Conservation (phyloP, 2,888 invertebrate species). For the Choristoneura rosaceana region DNA sequence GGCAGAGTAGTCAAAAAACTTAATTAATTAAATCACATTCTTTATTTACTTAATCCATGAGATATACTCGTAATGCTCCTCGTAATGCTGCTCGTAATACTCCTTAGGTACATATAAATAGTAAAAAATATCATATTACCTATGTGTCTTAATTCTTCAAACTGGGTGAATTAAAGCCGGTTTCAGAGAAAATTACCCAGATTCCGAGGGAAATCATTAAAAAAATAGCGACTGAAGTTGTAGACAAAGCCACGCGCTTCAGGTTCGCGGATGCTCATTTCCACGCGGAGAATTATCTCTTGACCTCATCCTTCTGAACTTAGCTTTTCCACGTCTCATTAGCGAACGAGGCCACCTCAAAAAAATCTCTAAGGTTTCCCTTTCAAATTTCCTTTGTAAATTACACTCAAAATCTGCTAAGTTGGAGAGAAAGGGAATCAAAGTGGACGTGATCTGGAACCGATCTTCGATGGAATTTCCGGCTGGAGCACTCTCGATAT, state of each 20-base stretch:
- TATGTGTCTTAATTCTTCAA: too few relatives aligned
- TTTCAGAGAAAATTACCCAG: not conserved
- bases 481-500: constrained; percentile 57
- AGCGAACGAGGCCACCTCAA: constrained; percentile 31
- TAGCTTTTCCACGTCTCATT: constrained; percentile 34
- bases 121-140: too few relatives aligned
- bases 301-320: constrained; percentile 18
- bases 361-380: constrained; percentile 21
- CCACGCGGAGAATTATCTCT: constrained; percentile 13
- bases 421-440: constrained; percentile 52
- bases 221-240: not conserved
- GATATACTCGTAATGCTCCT: too few relatives aligned
- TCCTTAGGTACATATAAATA: too few relatives aligned
- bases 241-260: not conserved
- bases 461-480: constrained; percentile 55
- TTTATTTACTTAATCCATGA: too few relatives aligned
- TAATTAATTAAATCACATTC: too few relatives aligned
- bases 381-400: constrained; percentile 23
- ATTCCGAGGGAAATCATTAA: not conserved
- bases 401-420: constrained; percentile 30
- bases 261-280: constrained; percentile 3
- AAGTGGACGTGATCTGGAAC: constrained; percentile 50
- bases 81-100: too few relatives aligned
- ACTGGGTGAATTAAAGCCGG: not conserved
- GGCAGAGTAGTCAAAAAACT: too few relatives aligned